Conservation (phyloP, 2,113 vertebrate species). For the Cavia porcellus region DNA sequence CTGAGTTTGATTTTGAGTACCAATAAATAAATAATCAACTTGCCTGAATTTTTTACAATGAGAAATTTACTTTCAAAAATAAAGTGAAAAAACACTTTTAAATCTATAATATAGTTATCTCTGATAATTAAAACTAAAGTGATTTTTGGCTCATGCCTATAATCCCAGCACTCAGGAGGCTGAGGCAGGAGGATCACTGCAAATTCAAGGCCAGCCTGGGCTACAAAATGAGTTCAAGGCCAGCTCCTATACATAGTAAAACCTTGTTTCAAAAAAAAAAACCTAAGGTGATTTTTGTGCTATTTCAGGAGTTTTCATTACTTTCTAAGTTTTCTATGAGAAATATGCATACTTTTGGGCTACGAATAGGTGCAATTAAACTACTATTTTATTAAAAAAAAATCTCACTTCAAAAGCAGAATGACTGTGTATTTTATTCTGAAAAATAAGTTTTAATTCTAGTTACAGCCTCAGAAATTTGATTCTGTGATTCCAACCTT, state of each 20-base stretch:
- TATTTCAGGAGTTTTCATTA: conserved; percentile 25
- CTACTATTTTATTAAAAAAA: not conserved
- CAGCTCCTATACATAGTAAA: too few relatives aligned
- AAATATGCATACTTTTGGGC: not conserved
- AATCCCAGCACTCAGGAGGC: too few relatives aligned
- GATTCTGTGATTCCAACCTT: not conserved
- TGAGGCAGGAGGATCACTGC: too few relatives aligned
- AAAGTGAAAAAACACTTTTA: not conserved
- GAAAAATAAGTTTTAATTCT: conserved; percentile 50
- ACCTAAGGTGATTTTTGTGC: conserved; percentile 11
- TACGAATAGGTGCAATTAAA: not conserved
- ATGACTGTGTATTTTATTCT: not conserved
- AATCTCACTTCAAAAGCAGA: not conserved
- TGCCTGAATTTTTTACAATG: conserved; percentile 12
- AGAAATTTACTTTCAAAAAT: conserved; percentile 44
- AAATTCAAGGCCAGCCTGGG: too few relatives aligned
- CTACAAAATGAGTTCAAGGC: too few relatives aligned
- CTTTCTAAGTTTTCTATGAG: conserved; percentile 29
- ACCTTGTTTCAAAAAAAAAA: not conserved
- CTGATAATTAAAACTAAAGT: not conserved
- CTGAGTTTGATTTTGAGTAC: too few relatives aligned
- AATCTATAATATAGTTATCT: not conserved
- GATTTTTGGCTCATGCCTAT: not conserved
- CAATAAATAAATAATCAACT: not conserved
- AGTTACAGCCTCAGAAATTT: conserved; percentile 20